Base-by-base conservation (phyloP, 1,140 invertebrate genomes). In the Dryas iulia region DNA sequence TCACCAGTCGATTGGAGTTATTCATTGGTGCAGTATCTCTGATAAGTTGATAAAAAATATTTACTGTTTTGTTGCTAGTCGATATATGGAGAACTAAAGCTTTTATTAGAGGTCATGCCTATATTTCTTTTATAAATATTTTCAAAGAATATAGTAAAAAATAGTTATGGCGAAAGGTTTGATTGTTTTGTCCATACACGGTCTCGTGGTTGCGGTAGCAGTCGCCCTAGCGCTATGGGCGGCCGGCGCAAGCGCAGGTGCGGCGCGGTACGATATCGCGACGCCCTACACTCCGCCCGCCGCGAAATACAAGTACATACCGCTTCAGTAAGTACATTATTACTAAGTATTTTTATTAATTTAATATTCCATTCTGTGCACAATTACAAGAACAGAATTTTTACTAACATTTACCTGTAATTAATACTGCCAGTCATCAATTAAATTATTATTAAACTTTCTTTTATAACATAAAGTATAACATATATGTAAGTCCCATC, bases 241-340 rank as follows among this genome's bases (percentile, higher is more conserved):
- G 72, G 76, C 73, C 28, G 84, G 80, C 59, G 87, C 77, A 8
- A 70, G 60, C 56, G 87, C 80, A 18, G 70, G 64, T 25, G 81
- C 79, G 6, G 71, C 77, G 52, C 76, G 81, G 25, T 89, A 89
- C 71, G 86, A 87, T 66, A 81, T 86, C 1, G 88, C 86, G 33
- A 91, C 88, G 31, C 88, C 88, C 5, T 70, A 89, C 64, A 74
- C 86, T 18, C 85, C 86, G 69, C 81, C 79, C 25, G 82, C 83
- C 47, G 71, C 58, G 11, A 86, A 80, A 57, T 81, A 87, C 59
- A 89, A 85, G 76, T 89, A 89, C 57, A 82, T 86, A 77, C 87
- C 85, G 8, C 59, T 87, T 24, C 75, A 83, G 89, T 89, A 71
- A 87, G 86, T 90, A 66, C 12, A 61, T 57, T 47, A 47, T 18